Conservation (phyloP, 2,888 invertebrate species). For the Tenodera sinensis region DNA sequence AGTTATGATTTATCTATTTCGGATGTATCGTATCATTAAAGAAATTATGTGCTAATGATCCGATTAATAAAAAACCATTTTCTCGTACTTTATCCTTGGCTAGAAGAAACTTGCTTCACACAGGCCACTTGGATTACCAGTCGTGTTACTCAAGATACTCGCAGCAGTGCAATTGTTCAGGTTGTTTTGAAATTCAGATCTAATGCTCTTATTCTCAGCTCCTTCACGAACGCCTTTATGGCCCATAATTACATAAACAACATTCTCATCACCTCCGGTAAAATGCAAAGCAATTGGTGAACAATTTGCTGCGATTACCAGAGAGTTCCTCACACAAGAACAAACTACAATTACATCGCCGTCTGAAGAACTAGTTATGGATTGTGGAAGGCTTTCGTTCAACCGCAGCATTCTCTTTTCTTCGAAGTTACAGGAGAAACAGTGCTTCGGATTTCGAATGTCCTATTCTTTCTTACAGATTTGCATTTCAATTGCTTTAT, state of each 20-base stretch:
- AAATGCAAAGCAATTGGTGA: not conserved
- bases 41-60: too few relatives aligned
- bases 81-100: not conserved
- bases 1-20: too few relatives aligned
- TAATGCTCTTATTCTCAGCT: not conserved
- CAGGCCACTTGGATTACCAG: not conserved
- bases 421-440: not conserved
- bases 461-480: too few relatives aligned
- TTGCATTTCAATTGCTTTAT: too few relatives aligned
- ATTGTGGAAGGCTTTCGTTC: not conserved
- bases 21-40: too few relatives aligned
- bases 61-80: too few relatives aligned
- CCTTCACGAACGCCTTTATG: not conserved
- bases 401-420: not conserved
- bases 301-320: not conserved
- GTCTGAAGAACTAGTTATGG: not conserved
- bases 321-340: not conserved
- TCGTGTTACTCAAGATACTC: not conserved
- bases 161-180: not conserved
- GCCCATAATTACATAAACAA: not conserved
- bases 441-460: too few relatives aligned
- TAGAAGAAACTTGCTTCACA: not conserved
- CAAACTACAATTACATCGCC: not conserved
- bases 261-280: not conserved
- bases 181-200: not conserved